These are phyloP conservation scores for Galleria mellonella DNA, from an alignment of 1,140 invertebrate genomes.

Conservation along the genomic window DNA sequence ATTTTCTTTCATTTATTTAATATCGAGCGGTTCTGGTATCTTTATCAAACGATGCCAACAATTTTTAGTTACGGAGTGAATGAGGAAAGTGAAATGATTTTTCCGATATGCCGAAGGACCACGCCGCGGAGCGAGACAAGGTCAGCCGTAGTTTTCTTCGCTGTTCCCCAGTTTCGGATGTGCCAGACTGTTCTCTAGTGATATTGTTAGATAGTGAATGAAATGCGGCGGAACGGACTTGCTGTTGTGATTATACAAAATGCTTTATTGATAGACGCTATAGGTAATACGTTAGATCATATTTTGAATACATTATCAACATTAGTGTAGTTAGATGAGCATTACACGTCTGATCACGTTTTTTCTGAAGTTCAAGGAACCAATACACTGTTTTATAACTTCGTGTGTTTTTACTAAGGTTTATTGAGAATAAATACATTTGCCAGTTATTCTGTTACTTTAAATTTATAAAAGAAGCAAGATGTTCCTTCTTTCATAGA, in stretches of 20 bases:
- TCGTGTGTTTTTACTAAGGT: constrained; percentile 41
- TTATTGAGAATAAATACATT: constrained; percentile 35
- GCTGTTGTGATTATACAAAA: constrained; percentile 65
- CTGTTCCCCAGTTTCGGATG: constrained; percentile 70
- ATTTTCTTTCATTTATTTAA: background rate
- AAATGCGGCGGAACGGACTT: constrained; percentile 49
- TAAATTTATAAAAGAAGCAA: constrained; percentile 16
- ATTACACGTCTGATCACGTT: constrained; percentile 45
- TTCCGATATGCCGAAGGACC: constrained; percentile 39
- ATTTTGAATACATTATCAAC: constrained; percentile 62
- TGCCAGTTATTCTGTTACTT: constrained; percentile 9
- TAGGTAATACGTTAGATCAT: constrained; percentile 61
- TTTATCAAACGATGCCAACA: constrained; percentile 7
- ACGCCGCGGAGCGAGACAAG: constrained; percentile 51
- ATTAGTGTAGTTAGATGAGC: constrained; percentile 32
- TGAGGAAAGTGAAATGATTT: constrained; percentile 50
- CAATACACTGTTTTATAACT: constrained; percentile 44
- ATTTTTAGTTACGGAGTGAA: constrained; percentile 6
- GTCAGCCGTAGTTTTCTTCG: constrained; percentile 67
- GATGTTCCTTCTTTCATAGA: constrained; percentile 23
- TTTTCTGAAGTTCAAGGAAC: constrained; percentile 45
- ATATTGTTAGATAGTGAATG: constrained; percentile 66
- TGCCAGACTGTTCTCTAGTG: constrained; percentile 64
- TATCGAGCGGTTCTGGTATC: constrained; percentile 5
- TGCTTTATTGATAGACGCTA: constrained; percentile 66